Percentiles rank a stretch among this genome's conserved stretches.
phyloP scores from a whole-genome alignment of 1,140 invertebrate species.

The Dinoponera quadriceps region DNA sequence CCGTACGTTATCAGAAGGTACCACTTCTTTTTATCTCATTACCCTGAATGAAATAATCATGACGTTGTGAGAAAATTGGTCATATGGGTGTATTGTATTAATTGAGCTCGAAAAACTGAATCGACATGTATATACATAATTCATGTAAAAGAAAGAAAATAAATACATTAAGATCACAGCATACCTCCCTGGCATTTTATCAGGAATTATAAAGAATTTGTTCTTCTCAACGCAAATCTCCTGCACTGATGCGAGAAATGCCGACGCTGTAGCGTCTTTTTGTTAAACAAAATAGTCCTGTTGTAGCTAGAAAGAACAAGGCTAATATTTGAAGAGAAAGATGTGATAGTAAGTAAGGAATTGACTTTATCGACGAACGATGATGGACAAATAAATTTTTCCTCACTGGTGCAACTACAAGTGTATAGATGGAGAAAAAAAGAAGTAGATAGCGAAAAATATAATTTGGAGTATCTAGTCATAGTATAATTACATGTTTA shows the following conservation, averaged over 20 bases:
- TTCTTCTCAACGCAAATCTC: not conserved
- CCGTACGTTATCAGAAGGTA: constrained; percentile 61
- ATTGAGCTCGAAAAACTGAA: constrained; percentile 62
- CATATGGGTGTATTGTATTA: constrained; percentile 9
- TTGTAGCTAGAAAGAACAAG: no score
- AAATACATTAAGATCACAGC: constrained; percentile 73
- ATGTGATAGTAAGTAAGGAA: no score
- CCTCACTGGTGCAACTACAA: no score
- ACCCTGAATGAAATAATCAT: constrained; percentile 57
- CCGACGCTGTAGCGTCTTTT: no score
- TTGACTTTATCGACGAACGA: no score
- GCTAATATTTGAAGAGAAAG: no score
- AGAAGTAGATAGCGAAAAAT: no score
- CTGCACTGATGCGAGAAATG: not conserved
- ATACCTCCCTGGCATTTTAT: constrained; percentile 8
- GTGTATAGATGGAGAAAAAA: no score
- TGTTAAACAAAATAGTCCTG: no score
- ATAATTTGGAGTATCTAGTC: no score
- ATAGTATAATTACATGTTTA: no score
- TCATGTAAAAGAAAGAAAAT: constrained; percentile 78
- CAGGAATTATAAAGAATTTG: not conserved
- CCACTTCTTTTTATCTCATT: constrained; percentile 70
- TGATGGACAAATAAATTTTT: no score
- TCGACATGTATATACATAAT: constrained; percentile 82
- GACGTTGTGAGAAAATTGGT: constrained; percentile 25